Evolutionary conservation across 2,797 vertebrate genomes (phyloP).

Genomic region (Coregonus suidteri): DNA sequence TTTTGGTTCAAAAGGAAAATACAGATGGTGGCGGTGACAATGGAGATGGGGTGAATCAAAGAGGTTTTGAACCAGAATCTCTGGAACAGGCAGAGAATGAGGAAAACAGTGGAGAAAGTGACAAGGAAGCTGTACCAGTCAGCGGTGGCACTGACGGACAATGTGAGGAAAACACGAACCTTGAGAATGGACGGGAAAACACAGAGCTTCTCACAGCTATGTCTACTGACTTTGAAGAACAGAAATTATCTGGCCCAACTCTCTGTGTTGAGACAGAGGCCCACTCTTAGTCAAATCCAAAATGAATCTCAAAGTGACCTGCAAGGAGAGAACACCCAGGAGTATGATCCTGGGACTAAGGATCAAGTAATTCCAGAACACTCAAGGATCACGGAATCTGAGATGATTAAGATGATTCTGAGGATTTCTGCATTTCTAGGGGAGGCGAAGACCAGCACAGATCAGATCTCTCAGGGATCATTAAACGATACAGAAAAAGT

Average conservation of each 20-base stretch:
- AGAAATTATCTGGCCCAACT: background rate
- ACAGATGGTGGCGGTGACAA: background rate
- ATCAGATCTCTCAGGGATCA: background rate
- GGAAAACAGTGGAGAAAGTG: too few species aligned
- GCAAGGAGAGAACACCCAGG: background rate
- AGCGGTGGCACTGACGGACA: too few species aligned
- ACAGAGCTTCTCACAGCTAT: background rate
- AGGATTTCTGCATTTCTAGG: background rate
- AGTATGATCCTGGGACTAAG: background rate
- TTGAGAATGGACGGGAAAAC: background rate
- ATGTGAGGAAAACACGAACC: too few species aligned
- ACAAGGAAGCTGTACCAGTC: too few species aligned
- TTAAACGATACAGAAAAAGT: background rate
- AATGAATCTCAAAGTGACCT: background rate
- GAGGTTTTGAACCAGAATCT: background rate
- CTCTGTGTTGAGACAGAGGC: background rate
- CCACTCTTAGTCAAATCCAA: background rate
- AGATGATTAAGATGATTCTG: background rate
- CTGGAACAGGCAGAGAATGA: too few species aligned
- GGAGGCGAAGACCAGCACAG: background rate
- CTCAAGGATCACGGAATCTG: background rate
- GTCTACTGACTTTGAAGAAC: background rate
- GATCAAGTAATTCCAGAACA: background rate
- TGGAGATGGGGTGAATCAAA: background rate
- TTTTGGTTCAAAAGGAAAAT: background rate